Evolutionary conservation across 1,140 invertebrate species (phyloP).

Genomic region (Brachystomella parvula): DNA sequence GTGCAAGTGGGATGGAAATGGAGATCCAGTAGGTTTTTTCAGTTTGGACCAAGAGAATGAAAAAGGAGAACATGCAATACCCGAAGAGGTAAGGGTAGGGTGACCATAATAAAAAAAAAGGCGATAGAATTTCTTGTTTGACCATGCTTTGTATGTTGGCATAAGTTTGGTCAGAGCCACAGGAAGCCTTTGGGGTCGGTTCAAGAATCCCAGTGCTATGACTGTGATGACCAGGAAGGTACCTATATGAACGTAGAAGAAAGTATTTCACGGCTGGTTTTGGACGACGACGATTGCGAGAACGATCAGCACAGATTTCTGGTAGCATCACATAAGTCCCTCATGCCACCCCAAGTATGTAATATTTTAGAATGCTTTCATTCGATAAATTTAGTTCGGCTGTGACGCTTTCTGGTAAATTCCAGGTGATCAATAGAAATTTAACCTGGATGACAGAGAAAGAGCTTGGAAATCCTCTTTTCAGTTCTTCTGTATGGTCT

Average conservation of each 20-base stretch:
- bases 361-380: neutral
- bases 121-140: neutral
- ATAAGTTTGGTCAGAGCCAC: neutral
- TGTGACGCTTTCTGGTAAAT: neutral
- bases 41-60: neutral
- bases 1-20: constrained; percentile 31
- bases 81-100: neutral
- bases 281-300: constrained; percentile 29
- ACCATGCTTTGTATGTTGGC: neutral
- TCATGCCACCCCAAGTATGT: constrained; percentile 34
- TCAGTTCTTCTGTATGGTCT: constrained; percentile 36
- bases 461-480: constrained; percentile 27
- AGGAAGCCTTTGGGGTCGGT: neutral
- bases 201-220: constrained; percentile 3
- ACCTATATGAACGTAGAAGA: constrained; percentile 23
- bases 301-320: constrained; percentile 23
- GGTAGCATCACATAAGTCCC: constrained; percentile 13
- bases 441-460: constrained; percentile 31
- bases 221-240: constrained; percentile 32
- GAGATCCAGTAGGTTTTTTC: neutral
- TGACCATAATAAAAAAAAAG: neutral
- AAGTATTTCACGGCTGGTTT: constrained; percentile 33
- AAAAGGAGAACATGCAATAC: neutral
- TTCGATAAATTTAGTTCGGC: neutral
- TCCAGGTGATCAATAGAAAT: constrained; percentile 29